phyloP scores from a whole-genome alignment of 2,113 vertebrate genomes.

The Phalacrocorax pelagicus region DNA sequence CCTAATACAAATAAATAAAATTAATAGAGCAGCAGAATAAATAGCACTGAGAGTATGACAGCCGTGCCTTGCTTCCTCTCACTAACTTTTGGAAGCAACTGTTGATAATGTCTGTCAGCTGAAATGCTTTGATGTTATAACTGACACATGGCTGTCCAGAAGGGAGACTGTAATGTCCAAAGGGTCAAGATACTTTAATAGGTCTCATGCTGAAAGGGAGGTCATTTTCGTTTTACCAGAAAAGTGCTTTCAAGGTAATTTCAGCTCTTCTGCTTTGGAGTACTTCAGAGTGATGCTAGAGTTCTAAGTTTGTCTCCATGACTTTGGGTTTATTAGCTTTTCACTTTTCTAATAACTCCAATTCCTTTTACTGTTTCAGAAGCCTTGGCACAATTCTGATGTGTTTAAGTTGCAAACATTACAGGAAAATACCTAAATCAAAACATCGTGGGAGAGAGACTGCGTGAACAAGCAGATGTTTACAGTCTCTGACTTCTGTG shows the following conservation, averaged over 20 bases:
- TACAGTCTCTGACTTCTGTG: conserved; percentile 26
- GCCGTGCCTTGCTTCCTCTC: background rate
- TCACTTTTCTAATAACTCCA: background rate
- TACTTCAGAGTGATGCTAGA: background rate
- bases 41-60: background rate
- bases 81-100: background rate
- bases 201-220: background rate
- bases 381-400: conserved; percentile 21
- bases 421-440: conserved; percentile 44
- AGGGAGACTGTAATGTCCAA: background rate
- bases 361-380: background rate
- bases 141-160: background rate
- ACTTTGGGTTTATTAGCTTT: conserved; percentile 9
- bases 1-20: background rate
- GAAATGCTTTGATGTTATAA: background rate
- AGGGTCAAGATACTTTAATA: background rate
- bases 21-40: background rate
- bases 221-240: background rate
- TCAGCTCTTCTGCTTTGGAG: background rate
- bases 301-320: background rate
- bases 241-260: background rate
- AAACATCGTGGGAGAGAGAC: conserved; percentile 52
- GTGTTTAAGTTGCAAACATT: conserved; percentile 36
- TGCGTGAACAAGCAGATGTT: conserved; percentile 42
- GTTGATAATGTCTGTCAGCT: background rate